phyloP scores from a whole-genome alignment of 1,140 invertebrate genomes.

The Drosophila varians region DNA sequence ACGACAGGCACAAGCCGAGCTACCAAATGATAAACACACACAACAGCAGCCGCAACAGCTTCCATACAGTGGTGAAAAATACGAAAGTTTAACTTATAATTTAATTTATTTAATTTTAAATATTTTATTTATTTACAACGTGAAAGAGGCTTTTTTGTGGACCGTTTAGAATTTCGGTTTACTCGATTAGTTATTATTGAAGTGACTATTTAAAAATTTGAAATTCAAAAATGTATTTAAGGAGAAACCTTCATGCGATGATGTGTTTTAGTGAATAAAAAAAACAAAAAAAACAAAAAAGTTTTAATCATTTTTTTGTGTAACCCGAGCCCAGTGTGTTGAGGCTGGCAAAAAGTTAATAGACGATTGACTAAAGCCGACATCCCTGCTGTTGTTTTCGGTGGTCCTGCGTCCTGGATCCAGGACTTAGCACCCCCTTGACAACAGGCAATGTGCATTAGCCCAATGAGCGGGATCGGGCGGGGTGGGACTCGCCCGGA shows the following conservation, averaged over 20 bases:
- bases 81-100: background rate
- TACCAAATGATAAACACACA: slow-evolving; percentile 64
- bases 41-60: slow-evolving; percentile 20
- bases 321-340: slow-evolving; percentile 14
- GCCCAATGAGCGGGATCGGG: slow-evolving; percentile 9
- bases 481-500: slow-evolving; percentile 2
- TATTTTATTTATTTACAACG: background rate
- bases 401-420: slow-evolving; percentile 12
- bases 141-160: background rate
- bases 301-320: background rate
- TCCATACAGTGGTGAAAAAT: slow-evolving; percentile 21
- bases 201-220: no score
- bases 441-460: slow-evolving; percentile 79
- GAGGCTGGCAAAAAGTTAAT: slow-evolving; percentile 72
- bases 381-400: slow-evolving; percentile 37
- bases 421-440: slow-evolving; percentile 62
- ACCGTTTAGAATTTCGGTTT: no score
- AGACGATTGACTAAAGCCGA: slow-evolving; percentile 79
- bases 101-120: background rate
- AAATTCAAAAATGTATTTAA: no score
- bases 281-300: no score
- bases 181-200: no score
- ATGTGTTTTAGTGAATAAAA: no score
- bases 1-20: slow-evolving; percentile 48
- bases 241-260: no score